Conservation (phyloP, 2,113 vertebrate species). For the Isurus oxyrinchus region DNA sequence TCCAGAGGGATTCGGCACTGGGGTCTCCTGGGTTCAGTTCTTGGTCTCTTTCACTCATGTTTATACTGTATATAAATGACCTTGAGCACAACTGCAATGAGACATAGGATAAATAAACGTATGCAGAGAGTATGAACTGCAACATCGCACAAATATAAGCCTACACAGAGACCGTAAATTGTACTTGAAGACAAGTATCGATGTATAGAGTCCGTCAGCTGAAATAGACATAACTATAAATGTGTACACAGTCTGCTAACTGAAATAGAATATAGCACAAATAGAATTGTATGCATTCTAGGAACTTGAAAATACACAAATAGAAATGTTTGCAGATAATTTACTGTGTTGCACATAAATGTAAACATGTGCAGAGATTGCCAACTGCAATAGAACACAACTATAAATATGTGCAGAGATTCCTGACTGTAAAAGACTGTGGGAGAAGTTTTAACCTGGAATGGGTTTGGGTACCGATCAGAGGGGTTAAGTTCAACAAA, state of each 20-base stretch:
- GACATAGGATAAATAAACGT: not conserved
- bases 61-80: not conserved
- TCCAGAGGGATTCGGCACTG: not conserved
- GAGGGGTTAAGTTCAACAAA: not conserved
- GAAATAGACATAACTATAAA: not conserved
- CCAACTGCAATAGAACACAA: not conserved
- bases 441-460: not conserved
- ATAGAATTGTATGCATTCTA: not conserved
- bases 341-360: not conserved
- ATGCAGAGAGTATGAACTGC: not conserved
- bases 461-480: not conserved
- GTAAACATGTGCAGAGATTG: not conserved
- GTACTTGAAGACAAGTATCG: not conserved
- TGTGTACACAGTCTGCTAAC: not conserved
- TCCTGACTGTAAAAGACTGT: not conserved
- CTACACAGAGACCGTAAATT: not conserved
- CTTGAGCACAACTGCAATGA: not conserved
- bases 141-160: not conserved
- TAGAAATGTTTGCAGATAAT: not conserved
- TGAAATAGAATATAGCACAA: not conserved
- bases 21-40: not conserved
- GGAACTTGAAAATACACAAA: not conserved
- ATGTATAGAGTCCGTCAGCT: not conserved
- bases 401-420: not conserved
- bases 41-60: not conserved